Evolutionary conservation across 2,888 invertebrate species (phyloP).

Genomic region (Apomyelois bistriatella): DNA sequence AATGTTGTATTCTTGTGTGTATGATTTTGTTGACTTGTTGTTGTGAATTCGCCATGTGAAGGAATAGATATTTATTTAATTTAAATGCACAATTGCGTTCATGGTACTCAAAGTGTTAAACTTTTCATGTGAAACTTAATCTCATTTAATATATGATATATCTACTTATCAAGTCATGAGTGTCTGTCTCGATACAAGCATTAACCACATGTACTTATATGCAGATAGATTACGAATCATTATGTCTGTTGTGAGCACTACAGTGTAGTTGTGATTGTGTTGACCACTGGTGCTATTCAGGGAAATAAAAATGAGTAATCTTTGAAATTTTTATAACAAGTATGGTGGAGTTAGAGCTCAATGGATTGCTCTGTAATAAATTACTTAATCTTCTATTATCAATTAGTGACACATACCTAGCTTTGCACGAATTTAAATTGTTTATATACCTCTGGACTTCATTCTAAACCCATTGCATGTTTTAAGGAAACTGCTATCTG

Average conservation of each 20-base stretch:
- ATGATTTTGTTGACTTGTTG: no score
- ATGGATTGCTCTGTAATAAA: constrained; percentile 25
- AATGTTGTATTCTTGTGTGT: no score
- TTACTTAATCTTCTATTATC: neutral
- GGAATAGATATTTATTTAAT: no score
- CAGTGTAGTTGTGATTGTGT: neutral
- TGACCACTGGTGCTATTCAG: neutral
- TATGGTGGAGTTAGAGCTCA: constrained; percentile 29
- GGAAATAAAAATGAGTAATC: neutral
- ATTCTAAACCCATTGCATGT: no score
- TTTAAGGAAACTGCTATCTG: no score
- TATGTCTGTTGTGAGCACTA: neutral
- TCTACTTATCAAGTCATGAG: neutral
- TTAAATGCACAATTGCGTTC: no score
- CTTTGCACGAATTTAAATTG: neutral
- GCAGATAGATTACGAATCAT: neutral
- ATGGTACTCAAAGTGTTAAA: no score
- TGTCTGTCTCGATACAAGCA: neutral
- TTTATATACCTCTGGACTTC: no score
- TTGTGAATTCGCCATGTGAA: no score
- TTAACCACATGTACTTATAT: neutral
- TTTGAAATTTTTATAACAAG: constrained; percentile 12
- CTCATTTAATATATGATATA: neutral
- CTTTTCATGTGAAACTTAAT: neutral
- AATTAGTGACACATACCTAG: neutral